Percentiles rank a stretch among this genome's conserved stretches.
Conservation (phyloP, 1,140 invertebrate genomes). For the Branchinecta lynchi region DNA sequence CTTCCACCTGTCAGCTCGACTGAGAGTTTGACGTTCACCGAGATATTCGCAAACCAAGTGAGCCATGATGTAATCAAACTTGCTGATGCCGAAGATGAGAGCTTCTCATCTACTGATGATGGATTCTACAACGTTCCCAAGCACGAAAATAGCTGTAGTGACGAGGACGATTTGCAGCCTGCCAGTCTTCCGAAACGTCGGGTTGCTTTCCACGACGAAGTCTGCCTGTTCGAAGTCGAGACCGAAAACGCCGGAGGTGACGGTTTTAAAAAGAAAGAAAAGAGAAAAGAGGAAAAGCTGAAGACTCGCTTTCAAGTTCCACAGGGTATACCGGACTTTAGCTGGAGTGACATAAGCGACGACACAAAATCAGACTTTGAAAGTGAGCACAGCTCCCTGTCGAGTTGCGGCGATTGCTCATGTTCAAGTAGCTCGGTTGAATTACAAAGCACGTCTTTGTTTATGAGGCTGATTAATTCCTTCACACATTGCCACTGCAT, state of each 20-base stretch:
- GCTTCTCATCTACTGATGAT: not conserved
- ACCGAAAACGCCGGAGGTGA: constrained; percentile 12
- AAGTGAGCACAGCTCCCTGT: not conserved
- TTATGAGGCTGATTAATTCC: not conserved
- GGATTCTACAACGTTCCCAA: not conserved
- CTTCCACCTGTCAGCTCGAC: not conserved
- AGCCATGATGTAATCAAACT: not conserved
- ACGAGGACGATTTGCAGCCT: not conserved
- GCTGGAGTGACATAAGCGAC: not conserved
- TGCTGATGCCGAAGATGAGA: not conserved
- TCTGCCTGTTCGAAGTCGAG: constrained; percentile 13
- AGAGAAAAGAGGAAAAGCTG: not conserved
- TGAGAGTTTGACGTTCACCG: not conserved
- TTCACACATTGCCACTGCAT: not conserved
- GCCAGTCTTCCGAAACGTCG: not conserved
- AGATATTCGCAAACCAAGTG: not conserved
- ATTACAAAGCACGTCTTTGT: constrained; percentile 2
- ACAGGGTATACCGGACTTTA: not conserved
- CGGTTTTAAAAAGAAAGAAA: constrained; percentile 12
- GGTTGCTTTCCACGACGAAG: constrained; percentile 11
- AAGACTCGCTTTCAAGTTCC: not conserved
- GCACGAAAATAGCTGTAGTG: not conserved
- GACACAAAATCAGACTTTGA: not conserved
- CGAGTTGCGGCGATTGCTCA: not conserved
- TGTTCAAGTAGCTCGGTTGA: not conserved